Evolutionary conservation across 2,888 invertebrate genomes (phyloP), one percentile per base, ranked within the genome.

Genomic region (Amblyteles armatorius): DNA sequence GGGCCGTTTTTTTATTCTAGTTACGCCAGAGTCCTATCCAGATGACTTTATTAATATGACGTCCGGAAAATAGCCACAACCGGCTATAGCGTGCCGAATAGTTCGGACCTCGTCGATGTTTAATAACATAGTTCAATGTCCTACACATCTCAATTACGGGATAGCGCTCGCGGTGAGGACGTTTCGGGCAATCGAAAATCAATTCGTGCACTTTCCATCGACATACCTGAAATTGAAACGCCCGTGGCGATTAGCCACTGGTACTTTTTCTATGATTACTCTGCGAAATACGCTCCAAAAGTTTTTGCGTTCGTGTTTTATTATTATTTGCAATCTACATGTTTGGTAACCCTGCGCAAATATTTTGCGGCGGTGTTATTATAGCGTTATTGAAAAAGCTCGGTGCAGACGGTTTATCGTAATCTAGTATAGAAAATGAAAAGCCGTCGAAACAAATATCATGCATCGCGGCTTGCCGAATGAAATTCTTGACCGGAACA

Each of bases 1-100:
- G 40, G 5, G 40, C 40, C 40, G 0, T 48, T 48, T 13, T 48
- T 44, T 48, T 13, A n/a, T 48, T 48, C 16, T 16, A 16, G 44
- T 48, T 16, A 48, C 44, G 13, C 13, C 44, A 48, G 44, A 16
- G 16, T 16, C 3, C 44, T 13, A 52, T 29, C 48, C 50, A 68
- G 69, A 57, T 48, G 63, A 68, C 52, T 52, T 78, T 78, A 84
- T 81, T 69, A 81, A 79, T 74, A 50, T 71, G 52, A 67, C 68
- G 76, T 50, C 65, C 71, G 36, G 48, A 36, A 52, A 79, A 79
- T 50, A 19, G 44, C 22, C 69, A 40, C n/a, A 69, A 33, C 55
- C 63, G 65, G 36, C 33, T 9, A 57, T 40, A 57, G n/a, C 33
- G n/a, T 29, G 52, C 33, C 72, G 57, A 67, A 36, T 78, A 67